These are phyloP conservation scores for Eremophila alpestris DNA, from an alignment of 2,797 vertebrate genomes.

Conservation along the genomic window DNA sequence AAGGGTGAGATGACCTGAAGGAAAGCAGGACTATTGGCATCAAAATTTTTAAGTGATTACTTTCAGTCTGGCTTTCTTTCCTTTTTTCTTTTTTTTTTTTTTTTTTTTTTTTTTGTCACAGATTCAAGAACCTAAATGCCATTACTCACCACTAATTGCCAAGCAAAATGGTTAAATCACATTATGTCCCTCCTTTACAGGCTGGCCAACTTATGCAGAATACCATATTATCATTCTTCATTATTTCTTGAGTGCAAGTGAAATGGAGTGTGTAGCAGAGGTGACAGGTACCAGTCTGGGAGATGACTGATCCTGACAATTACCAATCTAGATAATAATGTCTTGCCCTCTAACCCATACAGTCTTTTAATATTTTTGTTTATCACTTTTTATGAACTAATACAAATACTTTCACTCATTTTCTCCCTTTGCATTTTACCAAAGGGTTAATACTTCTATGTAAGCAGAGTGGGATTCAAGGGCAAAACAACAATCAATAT, in stretches of 20 bases:
- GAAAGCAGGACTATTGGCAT: neutral
- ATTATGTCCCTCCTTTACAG: neutral
- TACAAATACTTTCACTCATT: neutral
- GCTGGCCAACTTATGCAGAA: neutral
- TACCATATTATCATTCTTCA: neutral
- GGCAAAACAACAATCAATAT: slow-evolving; percentile 64
- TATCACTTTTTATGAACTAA: neutral
- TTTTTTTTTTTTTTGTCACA: neutral
- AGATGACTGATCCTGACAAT: neutral
- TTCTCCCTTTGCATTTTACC: neutral
- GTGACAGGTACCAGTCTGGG: neutral
- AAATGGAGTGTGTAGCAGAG: neutral
- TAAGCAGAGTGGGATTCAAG: slow-evolving; percentile 24
- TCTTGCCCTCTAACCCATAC: neutral
- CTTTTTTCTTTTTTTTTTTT: neutral
- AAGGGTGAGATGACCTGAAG: neutral
- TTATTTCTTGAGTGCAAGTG: neutral
- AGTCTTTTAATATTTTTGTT: neutral
- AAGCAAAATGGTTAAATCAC: neutral
- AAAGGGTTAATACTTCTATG: slow-evolving; percentile 36
- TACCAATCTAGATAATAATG: neutral
- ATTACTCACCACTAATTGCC: neutral
- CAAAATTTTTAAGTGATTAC: neutral
- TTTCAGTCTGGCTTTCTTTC: neutral
- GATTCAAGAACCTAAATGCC: neutral